These are phyloP conservation scores for Gavialis gangeticus DNA, from an alignment of 2,113 vertebrate species.

Conservation along the genomic window DNA sequence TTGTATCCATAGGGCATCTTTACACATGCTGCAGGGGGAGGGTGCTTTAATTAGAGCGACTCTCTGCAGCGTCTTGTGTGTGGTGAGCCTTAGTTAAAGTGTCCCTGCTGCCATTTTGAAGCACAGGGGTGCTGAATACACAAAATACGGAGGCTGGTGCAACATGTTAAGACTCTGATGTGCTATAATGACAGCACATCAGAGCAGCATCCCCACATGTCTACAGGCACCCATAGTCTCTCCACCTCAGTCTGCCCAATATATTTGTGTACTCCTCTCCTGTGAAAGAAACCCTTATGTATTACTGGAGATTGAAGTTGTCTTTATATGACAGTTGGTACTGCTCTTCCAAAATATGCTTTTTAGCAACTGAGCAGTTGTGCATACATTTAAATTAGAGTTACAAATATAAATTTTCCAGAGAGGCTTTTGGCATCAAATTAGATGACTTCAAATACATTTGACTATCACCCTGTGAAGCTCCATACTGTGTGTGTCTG, in stretches of 20 bases:
- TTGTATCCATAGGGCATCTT: background rate
- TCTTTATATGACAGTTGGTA: background rate
- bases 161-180: too few relatives aligned
- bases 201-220: too few relatives aligned
- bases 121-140: too few relatives aligned
- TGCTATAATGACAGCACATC: too few relatives aligned
- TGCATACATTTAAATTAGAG: background rate
- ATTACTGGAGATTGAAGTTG: background rate
- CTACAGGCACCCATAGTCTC: background rate
- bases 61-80: too few relatives aligned
- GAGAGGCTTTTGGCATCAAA: background rate
- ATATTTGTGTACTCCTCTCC: background rate
- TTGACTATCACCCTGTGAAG: constrained; percentile 19
- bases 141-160: too few relatives aligned
- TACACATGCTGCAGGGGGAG: too few relatives aligned
- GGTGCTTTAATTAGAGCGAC: too few relatives aligned
- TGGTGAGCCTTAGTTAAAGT: too few relatives aligned
- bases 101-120: too few relatives aligned
- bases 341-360: background rate
- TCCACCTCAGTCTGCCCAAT: constrained; percentile 40
- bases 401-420: background rate
- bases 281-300: background rate
- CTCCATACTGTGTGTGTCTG: background rate
- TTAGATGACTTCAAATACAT: constrained; percentile 36
- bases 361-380: background rate